Base-by-base conservation (phyloP, 2,113 vertebrate species). In the Scomber colias region DNA sequence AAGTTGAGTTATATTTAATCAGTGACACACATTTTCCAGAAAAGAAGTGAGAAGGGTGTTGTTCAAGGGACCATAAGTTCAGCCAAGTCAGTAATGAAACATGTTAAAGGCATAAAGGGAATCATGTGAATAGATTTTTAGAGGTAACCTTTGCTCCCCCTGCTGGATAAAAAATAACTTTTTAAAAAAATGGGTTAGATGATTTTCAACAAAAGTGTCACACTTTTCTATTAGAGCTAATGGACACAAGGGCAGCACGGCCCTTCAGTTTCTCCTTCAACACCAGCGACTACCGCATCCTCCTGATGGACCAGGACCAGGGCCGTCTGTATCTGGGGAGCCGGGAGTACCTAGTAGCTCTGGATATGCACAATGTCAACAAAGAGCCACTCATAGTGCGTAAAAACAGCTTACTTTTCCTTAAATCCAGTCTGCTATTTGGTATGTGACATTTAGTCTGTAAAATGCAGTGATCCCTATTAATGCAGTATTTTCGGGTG, bases 281-380 rank as follows among this genome's bases (percentile, higher is more conserved):
- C 93, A 96, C 95, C 81, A 96, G 95, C 8, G 96, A 96, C 90
- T 96, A 95, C 80, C 92, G 96, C 55, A 95, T 97, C 85, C 94
- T 97, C 35, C 92, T 93, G 64, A 92, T 96, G 93, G 96, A 97
- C 72, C 96, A 96, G 88, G 96, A 97, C 63, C 96, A 96, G 89
- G 96, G 95, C 15, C 94, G 96, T 3, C 93, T 97, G 53, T 97
- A 96, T 86, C 82, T 97, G 83, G 96, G 96, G 31, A 95, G 94
- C 82, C 93, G 95, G 8, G 96, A 97, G 91, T 96, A 96, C 90
- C 90, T 96, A 73, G 94, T 97, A 82, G 95, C 96, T 35, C 89
- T 97, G 76, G 95, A 96, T 88, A 95, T 96, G 88, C 95, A 96
- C 64, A 97, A 97, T 19, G 92, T 97, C 92, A 96, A 96, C 93